Evolutionary conservation across 2,888 invertebrate genomes (phyloP).

Genomic region (Drosophila diplacantha): DNA sequence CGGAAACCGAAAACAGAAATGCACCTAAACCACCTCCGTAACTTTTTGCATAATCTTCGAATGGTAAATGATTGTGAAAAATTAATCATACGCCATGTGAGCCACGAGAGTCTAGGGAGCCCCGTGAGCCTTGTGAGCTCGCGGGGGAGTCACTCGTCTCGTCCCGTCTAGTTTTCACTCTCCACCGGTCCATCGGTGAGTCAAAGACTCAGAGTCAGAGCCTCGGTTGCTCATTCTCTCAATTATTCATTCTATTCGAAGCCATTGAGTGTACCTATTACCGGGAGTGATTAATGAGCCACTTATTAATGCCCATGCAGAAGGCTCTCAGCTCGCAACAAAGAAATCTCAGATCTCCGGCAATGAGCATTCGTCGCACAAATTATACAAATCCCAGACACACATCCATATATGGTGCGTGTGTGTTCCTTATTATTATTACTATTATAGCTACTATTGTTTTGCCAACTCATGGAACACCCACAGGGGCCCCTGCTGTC

Average conservation of each 20-base stretch:
- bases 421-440: slow-evolving; percentile 33
- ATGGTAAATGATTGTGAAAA: slow-evolving; percentile 42
- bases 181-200: slow-evolving; percentile 13
- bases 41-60: slow-evolving; percentile 36
- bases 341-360: slow-evolving; percentile 32
- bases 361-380: slow-evolving; percentile 37
- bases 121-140: slow-evolving; percentile 14
- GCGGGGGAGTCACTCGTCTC: slow-evolving; percentile 27
- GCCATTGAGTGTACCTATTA: slow-evolving; percentile 44
- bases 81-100: slow-evolving; percentile 56
- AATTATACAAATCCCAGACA: slow-evolving; percentile 53
- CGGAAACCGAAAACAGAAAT: slow-evolving; percentile 31
- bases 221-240: slow-evolving; percentile 21
- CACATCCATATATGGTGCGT: slow-evolving; percentile 8
- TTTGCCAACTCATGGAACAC: slow-evolving; percentile 40
- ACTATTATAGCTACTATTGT: slow-evolving; percentile 26
- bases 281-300: slow-evolving; percentile 59
- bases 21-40: slow-evolving; percentile 21
- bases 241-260: slow-evolving; percentile 34
- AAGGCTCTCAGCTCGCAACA: slow-evolving; percentile 12
- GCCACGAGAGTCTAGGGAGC: neutral
- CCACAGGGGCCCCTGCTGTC: slow-evolving; percentile 5
- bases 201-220: slow-evolving; percentile 1
- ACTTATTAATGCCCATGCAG: slow-evolving; percentile 51
- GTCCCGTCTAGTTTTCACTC: slow-evolving; percentile 16